Evolutionary conservation across 2,888 invertebrate genomes (phyloP).

Genomic region (Drosophila testacea): DNA sequence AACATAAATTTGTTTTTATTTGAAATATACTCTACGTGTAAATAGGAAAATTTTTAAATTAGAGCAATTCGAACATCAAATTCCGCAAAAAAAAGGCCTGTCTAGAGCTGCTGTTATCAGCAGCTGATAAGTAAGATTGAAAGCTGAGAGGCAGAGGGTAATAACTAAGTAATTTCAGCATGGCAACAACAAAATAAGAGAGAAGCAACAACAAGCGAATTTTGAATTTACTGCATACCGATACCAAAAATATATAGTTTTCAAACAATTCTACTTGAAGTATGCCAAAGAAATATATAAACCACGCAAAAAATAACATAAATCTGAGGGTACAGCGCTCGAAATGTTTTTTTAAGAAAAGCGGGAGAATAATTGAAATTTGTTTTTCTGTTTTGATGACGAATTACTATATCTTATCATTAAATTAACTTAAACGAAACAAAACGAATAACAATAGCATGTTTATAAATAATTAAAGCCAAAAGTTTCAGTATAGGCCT

Average conservation of each 20-base stretch:
- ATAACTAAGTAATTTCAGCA: conserved; percentile 17
- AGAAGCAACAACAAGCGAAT: background rate
- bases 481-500: conserved; percentile 18
- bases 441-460: conserved; percentile 16
- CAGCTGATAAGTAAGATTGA: conserved; percentile 15
- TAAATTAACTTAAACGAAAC: conserved; percentile 20
- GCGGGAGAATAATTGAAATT: conserved; percentile 1
- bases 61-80: conserved; percentile 17
- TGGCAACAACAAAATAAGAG: conserved; percentile 48
- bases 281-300: background rate
- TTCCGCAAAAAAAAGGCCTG: conserved; percentile 39
- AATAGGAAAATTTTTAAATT: conserved; percentile 41
- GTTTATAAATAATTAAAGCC: conserved; percentile 18
- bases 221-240: background rate
- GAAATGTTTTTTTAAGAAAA: background rate
- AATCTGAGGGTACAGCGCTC: background rate
- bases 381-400: conserved; percentile 5
- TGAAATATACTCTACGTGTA: background rate
- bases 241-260: background rate
- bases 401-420: conserved; percentile 25
- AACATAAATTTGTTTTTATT: background rate
- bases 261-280: background rate
- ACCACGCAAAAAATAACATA: background rate
- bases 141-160: conserved; percentile 9
- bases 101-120: conserved; percentile 48